phyloP scores from a whole-genome alignment of 2,113 vertebrate genomes.

The Dascyllus trimaculatus region DNA sequence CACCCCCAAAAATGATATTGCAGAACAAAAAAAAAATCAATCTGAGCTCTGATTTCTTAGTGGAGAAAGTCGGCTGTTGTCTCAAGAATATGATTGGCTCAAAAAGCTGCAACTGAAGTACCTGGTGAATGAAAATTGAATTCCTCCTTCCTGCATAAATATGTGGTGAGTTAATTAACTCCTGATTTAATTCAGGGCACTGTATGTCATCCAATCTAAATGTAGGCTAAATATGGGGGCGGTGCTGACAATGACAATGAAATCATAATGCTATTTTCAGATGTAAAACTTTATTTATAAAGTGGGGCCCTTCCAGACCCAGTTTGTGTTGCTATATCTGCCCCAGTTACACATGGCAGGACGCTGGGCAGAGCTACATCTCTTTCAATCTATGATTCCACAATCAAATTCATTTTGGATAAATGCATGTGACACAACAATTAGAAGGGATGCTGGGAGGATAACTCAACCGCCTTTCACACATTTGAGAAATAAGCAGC shows the following conservation, averaged over 20 bases:
- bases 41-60: slow-evolving; percentile 8
- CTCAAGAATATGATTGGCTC: slow-evolving; percentile 3
- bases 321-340: slow-evolving; percentile 66
- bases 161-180: slow-evolving; percentile 66
- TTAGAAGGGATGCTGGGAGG: no score
- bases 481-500: slow-evolving; percentile 7
- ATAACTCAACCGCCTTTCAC: background rate
- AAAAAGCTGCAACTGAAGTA: slow-evolving; percentile 7
- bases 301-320: slow-evolving; percentile 51
- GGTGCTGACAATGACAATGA: slow-evolving; percentile 60
- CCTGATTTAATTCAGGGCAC: slow-evolving; percentile 56
- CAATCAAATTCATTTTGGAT: background rate
- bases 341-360: slow-evolving; percentile 52
- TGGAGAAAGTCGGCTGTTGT: background rate
- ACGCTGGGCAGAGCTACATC: slow-evolving; percentile 39
- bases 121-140: slow-evolving; percentile 11
- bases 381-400: background rate
- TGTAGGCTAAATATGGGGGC: slow-evolving; percentile 75
- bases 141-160: slow-evolving; percentile 26
- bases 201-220: slow-evolving; percentile 62
- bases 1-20: slow-evolving; percentile 20
- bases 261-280: slow-evolving; percentile 78
- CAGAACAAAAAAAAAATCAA: background rate
- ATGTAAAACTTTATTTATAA: slow-evolving; percentile 74
- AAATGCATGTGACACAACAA: background rate